Conservation (phyloP, 2,888 invertebrate genomes). For the Eudemis profundana region DNA sequence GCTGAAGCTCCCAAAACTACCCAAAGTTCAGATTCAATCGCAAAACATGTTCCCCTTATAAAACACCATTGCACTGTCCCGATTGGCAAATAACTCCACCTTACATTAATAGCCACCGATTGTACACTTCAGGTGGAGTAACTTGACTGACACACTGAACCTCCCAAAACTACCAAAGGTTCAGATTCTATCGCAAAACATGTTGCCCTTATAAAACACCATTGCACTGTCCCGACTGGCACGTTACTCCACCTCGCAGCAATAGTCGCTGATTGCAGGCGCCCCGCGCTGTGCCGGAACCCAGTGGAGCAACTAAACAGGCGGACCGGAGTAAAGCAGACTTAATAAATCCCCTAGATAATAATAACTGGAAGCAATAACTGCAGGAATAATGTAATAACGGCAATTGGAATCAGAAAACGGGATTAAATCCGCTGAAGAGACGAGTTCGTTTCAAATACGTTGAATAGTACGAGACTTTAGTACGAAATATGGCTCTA, state of each 20-base stretch:
- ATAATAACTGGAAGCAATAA: background rate
- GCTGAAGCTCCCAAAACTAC: background rate
- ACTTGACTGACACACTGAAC: background rate
- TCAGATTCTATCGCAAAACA: constrained; percentile 20
- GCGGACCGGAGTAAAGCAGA: constrained; percentile 6
- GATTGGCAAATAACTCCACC: constrained; percentile 35
- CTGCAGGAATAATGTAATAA: background rate
- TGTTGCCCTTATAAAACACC: constrained; percentile 30
- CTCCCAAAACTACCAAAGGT: background rate
- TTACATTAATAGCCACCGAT: constrained; percentile 26
- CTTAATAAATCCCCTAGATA: background rate
- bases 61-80: constrained; percentile 8
- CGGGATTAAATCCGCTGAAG: background rate
- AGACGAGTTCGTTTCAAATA: background rate
- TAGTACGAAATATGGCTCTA: no score
- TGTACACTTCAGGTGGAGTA: background rate
- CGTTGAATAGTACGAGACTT: no score
- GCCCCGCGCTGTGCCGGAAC: constrained; percentile 23
- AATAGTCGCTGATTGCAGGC: constrained; percentile 42
- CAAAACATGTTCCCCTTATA: constrained; percentile 13
- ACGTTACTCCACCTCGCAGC: constrained; percentile 37
- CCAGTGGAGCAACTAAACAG: constrained; percentile 24
- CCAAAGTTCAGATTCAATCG: constrained; percentile 16
- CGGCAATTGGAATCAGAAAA: background rate
- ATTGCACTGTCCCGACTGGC: constrained; percentile 28